Evolutionary conservation across 2,888 invertebrate species (phyloP).

Genomic region (Cataglyphis livida): DNA sequence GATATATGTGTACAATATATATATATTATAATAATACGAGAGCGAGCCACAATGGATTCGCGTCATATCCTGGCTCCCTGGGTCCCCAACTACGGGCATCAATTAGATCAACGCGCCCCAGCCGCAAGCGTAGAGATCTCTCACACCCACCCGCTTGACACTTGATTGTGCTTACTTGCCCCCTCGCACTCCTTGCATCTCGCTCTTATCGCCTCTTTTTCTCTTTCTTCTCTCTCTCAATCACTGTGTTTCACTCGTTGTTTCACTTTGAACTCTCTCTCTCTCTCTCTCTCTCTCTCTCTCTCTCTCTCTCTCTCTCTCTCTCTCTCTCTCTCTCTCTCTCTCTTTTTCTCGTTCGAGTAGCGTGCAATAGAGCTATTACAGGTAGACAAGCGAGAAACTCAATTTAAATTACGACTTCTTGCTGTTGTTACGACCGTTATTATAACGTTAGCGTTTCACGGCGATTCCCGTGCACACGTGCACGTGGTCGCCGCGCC

Average conservation of each 20-base stretch:
- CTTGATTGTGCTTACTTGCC: slow-evolving; percentile 49
- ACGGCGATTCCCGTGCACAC: slow-evolving; percentile 69
- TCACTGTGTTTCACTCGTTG: neutral
- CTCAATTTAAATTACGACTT: slow-evolving; percentile 81
- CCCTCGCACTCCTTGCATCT: slow-evolving; percentile 38
- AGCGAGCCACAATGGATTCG: slow-evolving; percentile 83
- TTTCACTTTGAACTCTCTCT: slow-evolving; percentile 28
- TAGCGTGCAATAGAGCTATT: slow-evolving; percentile 81
- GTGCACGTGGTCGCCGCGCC: slow-evolving; percentile 48
- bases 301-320: slow-evolving; percentile 45
- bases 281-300: slow-evolving; percentile 32
- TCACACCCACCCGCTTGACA: slow-evolving; percentile 75
- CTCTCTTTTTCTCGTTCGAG: slow-evolving; percentile 68
- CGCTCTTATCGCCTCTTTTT: slow-evolving; percentile 42
- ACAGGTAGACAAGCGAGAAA: slow-evolving; percentile 79
- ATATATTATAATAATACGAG: slow-evolving; percentile 82
- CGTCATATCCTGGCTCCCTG: slow-evolving; percentile 83
- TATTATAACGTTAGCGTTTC: slow-evolving; percentile 78
- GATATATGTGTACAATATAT: slow-evolving; percentile 66
- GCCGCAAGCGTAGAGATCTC: slow-evolving; percentile 75
- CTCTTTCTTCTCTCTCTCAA: slow-evolving; percentile 41
- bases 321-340: neutral
- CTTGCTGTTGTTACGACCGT: slow-evolving; percentile 76
- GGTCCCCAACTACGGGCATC: slow-evolving; percentile 78
- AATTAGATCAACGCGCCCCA: slow-evolving; percentile 84